phyloP scores from a whole-genome alignment of 2,113 vertebrate species.

The Nanger granti region DNA sequence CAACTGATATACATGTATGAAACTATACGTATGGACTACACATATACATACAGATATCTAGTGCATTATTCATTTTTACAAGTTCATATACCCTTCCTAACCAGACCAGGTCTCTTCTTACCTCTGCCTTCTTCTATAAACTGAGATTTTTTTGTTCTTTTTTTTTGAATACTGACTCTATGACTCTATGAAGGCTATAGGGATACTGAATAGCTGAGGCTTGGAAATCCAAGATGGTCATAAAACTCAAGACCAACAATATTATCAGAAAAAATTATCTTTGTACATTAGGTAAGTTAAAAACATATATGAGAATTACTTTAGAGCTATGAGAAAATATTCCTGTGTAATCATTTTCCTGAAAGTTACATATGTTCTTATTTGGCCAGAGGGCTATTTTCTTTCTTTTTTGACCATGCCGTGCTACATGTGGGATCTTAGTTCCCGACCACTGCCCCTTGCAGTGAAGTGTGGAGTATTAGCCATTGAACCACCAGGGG shows the following conservation, averaged over 20 bases:
- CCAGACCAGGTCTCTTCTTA: background rate
- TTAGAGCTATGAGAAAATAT: background rate
- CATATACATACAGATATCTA: background rate
- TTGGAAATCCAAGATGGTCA: background rate
- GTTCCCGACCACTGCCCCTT: background rate
- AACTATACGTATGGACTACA: background rate
- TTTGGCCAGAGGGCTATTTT: background rate
- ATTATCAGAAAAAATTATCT: background rate
- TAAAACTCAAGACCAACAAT: background rate
- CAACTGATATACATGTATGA: background rate
- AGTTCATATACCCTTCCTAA: background rate
- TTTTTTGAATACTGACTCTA: background rate
- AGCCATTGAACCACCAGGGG: background rate
- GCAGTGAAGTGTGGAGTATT: background rate
- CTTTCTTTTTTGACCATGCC: background rate
- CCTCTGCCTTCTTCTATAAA: background rate
- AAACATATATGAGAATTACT: background rate
- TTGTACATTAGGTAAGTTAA: background rate
- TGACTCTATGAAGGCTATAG: background rate
- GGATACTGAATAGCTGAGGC: background rate
- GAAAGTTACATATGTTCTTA: background rate
- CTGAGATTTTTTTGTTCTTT: background rate
- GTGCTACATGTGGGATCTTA: background rate
- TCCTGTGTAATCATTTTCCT: background rate
- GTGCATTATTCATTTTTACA: background rate